Conservation (phyloP, 2,113 vertebrate genomes). For the Seriola quinqueradiata region DNA sequence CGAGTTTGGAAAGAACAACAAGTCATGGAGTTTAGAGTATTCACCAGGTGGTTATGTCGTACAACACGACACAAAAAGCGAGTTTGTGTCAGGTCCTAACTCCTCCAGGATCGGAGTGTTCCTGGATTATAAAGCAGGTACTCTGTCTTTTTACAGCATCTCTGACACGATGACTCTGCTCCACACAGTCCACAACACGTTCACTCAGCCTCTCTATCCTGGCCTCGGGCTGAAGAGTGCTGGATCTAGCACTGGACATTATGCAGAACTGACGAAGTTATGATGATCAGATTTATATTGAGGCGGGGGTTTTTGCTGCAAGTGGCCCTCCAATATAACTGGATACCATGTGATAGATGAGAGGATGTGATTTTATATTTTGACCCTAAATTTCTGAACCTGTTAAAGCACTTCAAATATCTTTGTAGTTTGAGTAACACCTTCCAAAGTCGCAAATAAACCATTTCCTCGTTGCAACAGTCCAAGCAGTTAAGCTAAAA, state of each 20-base stretch:
- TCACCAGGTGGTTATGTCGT: accelerated
- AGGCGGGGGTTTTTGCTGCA: too few relatives aligned
- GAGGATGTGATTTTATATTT: too few relatives aligned
- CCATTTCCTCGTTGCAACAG: too few relatives aligned
- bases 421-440: too few relatives aligned
- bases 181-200: neutral
- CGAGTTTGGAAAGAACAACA: conserved; percentile 16
- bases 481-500: too few relatives aligned
- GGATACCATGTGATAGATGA: too few relatives aligned
- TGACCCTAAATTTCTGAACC: too few relatives aligned
- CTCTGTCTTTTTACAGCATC: conserved; percentile 38
- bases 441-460: too few relatives aligned
- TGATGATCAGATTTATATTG: neutral
- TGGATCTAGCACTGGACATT: accelerated
- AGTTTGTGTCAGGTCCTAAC: accelerated
- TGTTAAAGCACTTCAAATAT: too few relatives aligned
- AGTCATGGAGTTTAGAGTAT: conserved; percentile 46
- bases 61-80: accelerated
- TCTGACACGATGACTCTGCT: conserved; percentile 22
- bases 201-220: conserved; percentile 46
- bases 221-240: neutral
- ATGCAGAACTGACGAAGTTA: conserved; percentile 17
- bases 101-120: neutral
- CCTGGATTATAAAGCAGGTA: conserved; percentile 14
- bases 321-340: too few relatives aligned